phyloP scores from a whole-genome alignment of 1,140 invertebrate species.

The Eciton burchellii region DNA sequence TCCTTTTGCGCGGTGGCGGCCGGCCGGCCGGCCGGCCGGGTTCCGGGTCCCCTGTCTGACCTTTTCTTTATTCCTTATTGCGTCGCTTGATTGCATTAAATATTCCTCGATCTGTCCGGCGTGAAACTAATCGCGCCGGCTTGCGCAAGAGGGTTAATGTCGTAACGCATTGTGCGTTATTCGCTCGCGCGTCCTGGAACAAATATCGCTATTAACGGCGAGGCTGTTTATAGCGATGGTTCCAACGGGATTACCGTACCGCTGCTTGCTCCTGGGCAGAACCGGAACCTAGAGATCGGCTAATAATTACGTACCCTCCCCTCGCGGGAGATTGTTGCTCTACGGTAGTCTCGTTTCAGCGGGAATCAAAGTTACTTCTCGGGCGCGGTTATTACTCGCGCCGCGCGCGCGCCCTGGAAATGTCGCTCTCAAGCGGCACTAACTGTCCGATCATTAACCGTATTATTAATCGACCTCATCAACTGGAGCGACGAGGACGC shows the following conservation, averaged over 20 bases:
- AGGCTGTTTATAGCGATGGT: background rate
- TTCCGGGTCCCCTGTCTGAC: conserved; percentile 34
- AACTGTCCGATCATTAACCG: background rate
- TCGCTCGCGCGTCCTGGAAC: too few relatives aligned
- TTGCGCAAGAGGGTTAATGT: conserved; percentile 1
- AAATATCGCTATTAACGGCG: too few relatives aligned
- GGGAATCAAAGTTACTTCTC: background rate
- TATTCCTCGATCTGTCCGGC: conserved; percentile 19
- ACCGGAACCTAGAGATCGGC: too few relatives aligned
- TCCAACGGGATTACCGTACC: background rate
- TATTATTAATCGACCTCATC: background rate
- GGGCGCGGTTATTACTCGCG: background rate
- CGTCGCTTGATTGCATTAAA: conserved; percentile 32
- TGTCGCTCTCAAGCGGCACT: background rate
- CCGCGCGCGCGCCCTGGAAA: background rate
- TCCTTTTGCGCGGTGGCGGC: conserved; percentile 51
- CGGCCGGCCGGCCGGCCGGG: background rate
- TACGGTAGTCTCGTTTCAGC: background rate
- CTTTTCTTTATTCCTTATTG: conserved; percentile 41
- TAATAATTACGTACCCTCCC: conserved; percentile 5
- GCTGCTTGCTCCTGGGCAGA: too few relatives aligned
- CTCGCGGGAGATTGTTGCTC: background rate
- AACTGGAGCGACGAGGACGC: background rate
- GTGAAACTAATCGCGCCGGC: background rate
- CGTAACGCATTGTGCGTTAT: too few relatives aligned